These are phyloP conservation scores for Chironomus tentans DNA, from an alignment of 2,888 invertebrate genomes.

Conservation along the genomic window DNA sequence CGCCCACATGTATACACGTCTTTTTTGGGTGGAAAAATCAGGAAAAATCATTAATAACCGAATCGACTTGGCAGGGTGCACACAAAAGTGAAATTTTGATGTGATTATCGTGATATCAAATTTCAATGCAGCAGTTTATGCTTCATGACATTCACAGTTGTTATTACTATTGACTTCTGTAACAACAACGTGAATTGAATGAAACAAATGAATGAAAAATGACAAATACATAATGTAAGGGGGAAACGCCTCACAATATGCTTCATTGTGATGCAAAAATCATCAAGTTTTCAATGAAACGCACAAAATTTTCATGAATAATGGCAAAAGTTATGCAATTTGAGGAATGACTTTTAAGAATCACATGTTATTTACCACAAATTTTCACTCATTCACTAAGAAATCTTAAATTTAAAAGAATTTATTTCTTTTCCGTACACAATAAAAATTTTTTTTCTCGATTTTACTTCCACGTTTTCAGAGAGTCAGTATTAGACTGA, in stretches of 20 bases:
- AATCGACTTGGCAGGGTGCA: background rate
- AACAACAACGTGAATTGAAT: background rate
- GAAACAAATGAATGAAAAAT: conserved; percentile 1
- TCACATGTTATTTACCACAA: background rate
- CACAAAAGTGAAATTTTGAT: background rate
- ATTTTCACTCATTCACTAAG: background rate
- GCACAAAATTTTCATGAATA: background rate
- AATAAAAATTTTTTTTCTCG: background rate
- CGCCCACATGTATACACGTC: background rate
- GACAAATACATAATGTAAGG: background rate
- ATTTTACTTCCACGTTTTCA: conserved; percentile 13
- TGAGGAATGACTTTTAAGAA: no score
- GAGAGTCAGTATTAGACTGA: conserved; percentile 19
- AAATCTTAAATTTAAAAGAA: background rate
- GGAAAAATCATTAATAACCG: background rate
- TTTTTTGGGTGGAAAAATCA: no score
- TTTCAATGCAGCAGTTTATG: background rate
- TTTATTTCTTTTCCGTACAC: background rate
- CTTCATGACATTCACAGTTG: background rate
- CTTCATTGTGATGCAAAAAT: background rate
- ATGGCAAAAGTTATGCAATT: background rate
- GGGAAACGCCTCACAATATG: conserved; percentile 11
- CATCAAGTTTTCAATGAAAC: background rate
- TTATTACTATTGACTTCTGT: background rate
- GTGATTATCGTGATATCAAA: background rate